These are phyloP conservation scores for Nasonovia ribisnigri DNA, from an alignment of 2,888 invertebrate genomes.

Conservation along the genomic window DNA sequence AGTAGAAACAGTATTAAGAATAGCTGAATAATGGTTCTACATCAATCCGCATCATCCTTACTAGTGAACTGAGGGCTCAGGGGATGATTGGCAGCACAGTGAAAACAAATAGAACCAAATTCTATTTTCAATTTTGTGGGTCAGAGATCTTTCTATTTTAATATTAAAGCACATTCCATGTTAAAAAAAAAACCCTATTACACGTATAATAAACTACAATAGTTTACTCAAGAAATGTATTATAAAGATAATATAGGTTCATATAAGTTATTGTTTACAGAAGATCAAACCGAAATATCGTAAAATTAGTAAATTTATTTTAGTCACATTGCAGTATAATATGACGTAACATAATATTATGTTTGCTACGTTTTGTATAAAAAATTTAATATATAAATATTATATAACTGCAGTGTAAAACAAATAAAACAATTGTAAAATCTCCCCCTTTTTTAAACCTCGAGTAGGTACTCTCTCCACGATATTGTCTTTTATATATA, in stretches of 20 bases:
- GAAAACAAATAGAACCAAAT: background rate
- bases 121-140: background rate
- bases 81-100: background rate
- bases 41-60: background rate
- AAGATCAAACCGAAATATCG: background rate
- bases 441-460: background rate
- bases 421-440: background rate
- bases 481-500: background rate
- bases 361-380: background rate
- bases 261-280: background rate
- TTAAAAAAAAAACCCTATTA: too few relatives aligned
- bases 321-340: background rate
- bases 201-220: background rate
- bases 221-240: background rate
- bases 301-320: background rate
- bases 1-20: background rate
- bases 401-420: background rate
- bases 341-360: background rate
- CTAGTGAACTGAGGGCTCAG: too few relatives aligned
- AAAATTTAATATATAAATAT: background rate
- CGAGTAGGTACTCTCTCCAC: background rate
- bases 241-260: background rate
- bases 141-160: background rate
- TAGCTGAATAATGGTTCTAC: background rate
- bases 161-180: too few relatives aligned